phyloP scores from a whole-genome alignment of 2,113 vertebrate species.

The Callipepla squamata region DNA sequence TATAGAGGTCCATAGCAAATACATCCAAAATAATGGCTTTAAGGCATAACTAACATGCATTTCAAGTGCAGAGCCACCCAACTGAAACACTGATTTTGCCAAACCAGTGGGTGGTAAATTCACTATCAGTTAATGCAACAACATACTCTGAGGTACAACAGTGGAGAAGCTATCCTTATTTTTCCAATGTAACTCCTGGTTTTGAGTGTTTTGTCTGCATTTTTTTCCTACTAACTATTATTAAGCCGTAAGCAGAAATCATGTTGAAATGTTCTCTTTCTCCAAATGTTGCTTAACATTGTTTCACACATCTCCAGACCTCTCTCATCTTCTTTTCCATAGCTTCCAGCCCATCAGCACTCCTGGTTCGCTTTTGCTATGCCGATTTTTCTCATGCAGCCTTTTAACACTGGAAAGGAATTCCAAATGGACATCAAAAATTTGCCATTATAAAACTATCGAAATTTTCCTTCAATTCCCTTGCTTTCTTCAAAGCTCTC shows the following conservation, averaged over 20 bases:
- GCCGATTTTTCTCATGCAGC: not conserved
- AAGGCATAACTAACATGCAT: not conserved
- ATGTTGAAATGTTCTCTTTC: not conserved
- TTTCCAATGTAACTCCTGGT: not conserved
- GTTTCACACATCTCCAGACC: not conserved
- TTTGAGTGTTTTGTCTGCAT: not conserved
- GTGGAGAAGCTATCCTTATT: not conserved
- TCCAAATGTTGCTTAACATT: not conserved
- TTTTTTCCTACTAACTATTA: not conserved
- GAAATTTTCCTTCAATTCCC: not conserved
- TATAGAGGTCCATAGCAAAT: not conserved
- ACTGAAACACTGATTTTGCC: not conserved
- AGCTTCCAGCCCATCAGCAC: not conserved
- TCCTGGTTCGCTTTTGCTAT: not conserved
- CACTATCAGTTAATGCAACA: not conserved
- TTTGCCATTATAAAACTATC: not conserved
- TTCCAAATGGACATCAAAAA: not conserved
- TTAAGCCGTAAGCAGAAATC: not conserved
- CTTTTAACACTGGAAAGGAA: not conserved
- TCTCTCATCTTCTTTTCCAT: not conserved
- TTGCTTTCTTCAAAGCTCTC: not conserved
- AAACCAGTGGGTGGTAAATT: not conserved
- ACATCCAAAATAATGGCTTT: not conserved
- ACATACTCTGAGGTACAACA: not conserved
- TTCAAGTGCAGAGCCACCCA: not conserved